Percentiles rank a stretch among this genome's conserved stretches.
Evolutionary conservation across 2,113 vertebrate genomes (phyloP).

Genomic region (Corythornis vintsioides): DNA sequence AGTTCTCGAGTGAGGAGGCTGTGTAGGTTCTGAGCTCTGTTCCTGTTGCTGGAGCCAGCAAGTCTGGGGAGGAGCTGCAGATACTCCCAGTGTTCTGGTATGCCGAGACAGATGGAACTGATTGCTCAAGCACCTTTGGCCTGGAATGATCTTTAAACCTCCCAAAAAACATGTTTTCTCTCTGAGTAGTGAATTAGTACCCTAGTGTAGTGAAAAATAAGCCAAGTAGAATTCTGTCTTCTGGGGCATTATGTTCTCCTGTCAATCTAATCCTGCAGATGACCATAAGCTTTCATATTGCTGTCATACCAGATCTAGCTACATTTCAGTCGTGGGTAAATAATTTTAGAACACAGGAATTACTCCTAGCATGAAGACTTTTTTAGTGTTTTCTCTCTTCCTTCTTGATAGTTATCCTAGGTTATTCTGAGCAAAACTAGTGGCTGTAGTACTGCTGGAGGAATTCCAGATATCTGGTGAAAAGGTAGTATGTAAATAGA

Average conservation of each 20-base stretch:
- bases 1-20: background rate
- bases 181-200: background rate
- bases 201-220: background rate
- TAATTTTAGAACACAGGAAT: background rate
- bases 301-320: background rate
- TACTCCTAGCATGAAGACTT: background rate
- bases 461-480: background rate
- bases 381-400: background rate
- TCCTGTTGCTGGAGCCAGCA: background rate
- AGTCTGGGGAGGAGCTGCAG: background rate
- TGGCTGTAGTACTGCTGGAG: background rate
- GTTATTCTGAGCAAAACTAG: background rate
- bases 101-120: background rate
- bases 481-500: background rate
- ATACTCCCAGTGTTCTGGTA: background rate
- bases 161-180: background rate
- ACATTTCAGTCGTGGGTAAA: background rate
- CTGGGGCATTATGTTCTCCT: background rate
- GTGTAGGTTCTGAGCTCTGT: background rate
- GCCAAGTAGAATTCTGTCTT: background rate
- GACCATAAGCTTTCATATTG: background rate
- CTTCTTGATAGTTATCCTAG: background rate
- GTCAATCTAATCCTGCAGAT: background rate
- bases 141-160: background rate
- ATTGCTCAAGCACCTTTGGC: constrained; percentile 25